Conservation (phyloP, 1,140 invertebrate genomes). For the Agrilus planipennis region DNA sequence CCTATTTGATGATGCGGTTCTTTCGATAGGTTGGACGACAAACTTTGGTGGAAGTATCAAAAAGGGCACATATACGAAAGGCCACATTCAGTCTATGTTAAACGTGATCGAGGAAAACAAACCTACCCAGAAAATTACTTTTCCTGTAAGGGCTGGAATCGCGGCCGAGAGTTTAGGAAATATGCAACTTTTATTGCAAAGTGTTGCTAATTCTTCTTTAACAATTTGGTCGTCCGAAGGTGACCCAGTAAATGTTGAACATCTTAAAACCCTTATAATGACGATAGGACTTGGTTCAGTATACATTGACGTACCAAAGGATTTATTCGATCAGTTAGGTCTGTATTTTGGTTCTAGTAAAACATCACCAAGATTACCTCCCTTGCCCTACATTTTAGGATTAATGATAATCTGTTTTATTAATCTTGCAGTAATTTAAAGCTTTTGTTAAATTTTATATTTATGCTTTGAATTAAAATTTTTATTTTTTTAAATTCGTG, state of each 20-base stretch:
- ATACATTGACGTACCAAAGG: constrained; percentile 56
- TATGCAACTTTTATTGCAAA: constrained; percentile 40
- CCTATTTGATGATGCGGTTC: constrained; percentile 49
- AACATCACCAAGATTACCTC: too few relatives aligned
- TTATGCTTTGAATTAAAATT: too few relatives aligned
- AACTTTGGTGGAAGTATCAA: constrained; percentile 41
- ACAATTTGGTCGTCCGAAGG: constrained; percentile 58
- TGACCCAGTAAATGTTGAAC: constrained; percentile 47
- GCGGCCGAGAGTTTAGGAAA: constrained; percentile 48
- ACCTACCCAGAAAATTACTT: constrained; percentile 54
- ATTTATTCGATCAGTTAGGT: constrained; percentile 40
- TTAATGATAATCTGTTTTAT: too few relatives aligned
- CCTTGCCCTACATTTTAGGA: too few relatives aligned
- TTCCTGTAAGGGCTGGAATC: constrained; percentile 65
- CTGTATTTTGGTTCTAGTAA: too few relatives aligned
- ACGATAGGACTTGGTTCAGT: constrained; percentile 48
- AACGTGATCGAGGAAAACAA: constrained; percentile 42
- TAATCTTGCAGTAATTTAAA: too few relatives aligned
- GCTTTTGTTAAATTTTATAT: too few relatives aligned
- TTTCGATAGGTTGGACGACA: constrained; percentile 86
- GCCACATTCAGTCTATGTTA: constrained; percentile 65
- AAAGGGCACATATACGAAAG: constrained; percentile 48
- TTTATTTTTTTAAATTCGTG: too few relatives aligned
- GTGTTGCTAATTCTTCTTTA: constrained; percentile 43
- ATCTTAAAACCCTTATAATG: constrained; percentile 47